Evolutionary conservation across 2,888 invertebrate species (phyloP).

Genomic region (Cryptocephalus moraei): DNA sequence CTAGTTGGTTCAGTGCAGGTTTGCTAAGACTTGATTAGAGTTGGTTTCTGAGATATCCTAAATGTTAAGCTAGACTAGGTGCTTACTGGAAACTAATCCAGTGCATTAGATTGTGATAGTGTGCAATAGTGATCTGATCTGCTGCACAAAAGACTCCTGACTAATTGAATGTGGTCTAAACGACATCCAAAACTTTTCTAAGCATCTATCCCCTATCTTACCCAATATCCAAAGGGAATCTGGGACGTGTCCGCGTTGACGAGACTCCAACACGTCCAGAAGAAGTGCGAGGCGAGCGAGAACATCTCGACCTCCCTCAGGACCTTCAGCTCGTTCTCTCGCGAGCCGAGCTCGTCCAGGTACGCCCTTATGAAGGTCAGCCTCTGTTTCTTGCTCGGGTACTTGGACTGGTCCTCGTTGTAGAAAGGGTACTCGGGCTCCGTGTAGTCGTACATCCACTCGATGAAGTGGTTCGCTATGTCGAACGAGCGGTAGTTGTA

Average conservation of each 20-base stretch:
- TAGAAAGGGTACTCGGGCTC: conserved; percentile 69
- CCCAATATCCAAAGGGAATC: conserved; percentile 93
- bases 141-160: too few species aligned
- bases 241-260: conserved; percentile 79
- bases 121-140: too few species aligned
- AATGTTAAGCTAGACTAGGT: too few species aligned
- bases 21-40: too few species aligned
- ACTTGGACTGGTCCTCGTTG: conserved; percentile 53
- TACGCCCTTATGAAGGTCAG: conserved; percentile 48
- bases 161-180: too few species aligned
- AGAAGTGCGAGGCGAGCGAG: conserved; percentile 78
- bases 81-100: too few species aligned
- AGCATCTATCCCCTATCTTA: conserved; percentile 36
- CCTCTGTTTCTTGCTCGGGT: conserved; percentile 71
- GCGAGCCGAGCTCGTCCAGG: conserved; percentile 34
- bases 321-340: conserved; percentile 29
- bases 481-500: conserved; percentile 92
- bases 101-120: too few species aligned
- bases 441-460: conserved; percentile 86
- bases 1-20: too few species aligned
- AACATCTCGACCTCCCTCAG: conserved; percentile 70
- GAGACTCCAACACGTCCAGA: conserved; percentile 91
- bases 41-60: too few species aligned
- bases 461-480: conserved; percentile 88
- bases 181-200: too few species aligned